A percentile compares a stretch with the other conserved stretches of the same genome.
phyloP scores from a whole-genome alignment of 2,888 invertebrate genomes.

The Torymus aiolomorphi region DNA sequence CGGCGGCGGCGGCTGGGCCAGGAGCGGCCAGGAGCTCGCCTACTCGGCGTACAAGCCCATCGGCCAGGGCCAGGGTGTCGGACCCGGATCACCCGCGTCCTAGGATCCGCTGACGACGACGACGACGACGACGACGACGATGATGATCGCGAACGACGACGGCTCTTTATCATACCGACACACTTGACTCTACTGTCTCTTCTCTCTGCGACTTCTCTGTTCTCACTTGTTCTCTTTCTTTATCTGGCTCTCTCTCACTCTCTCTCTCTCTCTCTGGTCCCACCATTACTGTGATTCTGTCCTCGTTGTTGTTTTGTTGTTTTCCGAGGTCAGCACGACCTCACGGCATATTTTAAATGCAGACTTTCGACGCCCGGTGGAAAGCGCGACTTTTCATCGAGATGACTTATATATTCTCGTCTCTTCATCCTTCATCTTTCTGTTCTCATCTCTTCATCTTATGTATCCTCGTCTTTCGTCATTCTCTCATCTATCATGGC shows the following conservation, averaged over 20 bases:
- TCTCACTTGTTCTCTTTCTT: neutral
- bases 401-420: neutral
- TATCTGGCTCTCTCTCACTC: neutral
- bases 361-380: neutral
- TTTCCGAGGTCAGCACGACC: neutral
- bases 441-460: conserved; percentile 43
- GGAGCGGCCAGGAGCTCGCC: conserved; percentile 80
- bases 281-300: no score
- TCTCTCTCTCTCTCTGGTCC: neutral
- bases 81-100: no score
- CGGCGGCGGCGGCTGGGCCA: conserved; percentile 85
- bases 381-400: neutral
- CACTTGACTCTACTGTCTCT: conserved; percentile 21
- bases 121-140: no score
- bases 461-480: no score
- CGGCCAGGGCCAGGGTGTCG: neutral
- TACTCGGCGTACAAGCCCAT: conserved; percentile 80
- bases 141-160: no score
- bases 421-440: conserved; percentile 28
- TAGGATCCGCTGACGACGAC: no score
- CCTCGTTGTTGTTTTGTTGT: conserved; percentile 32
- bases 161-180: neutral
- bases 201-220: conserved; percentile 19
- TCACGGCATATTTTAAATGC: neutral
- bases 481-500: conserved; percentile 17